These are phyloP conservation scores for Mechanitis mazaeus DNA, from an alignment of 2,888 invertebrate species.

Conservation along the genomic window DNA sequence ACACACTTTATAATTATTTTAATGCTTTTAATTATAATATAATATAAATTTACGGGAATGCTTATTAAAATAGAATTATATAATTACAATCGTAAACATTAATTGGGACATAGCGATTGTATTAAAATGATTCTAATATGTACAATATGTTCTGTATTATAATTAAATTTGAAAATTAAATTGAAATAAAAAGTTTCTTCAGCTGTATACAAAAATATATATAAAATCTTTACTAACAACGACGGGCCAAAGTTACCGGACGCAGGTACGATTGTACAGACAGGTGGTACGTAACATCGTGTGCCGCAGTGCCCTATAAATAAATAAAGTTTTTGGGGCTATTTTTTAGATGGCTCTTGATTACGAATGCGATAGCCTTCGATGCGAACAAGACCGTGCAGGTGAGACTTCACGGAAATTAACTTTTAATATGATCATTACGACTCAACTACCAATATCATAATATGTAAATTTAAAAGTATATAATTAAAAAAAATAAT, in stretches of 20 bases:
- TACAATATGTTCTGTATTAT: too few species aligned
- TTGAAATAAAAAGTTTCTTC: too few species aligned
- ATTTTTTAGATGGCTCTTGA: slow-evolving; percentile 5
- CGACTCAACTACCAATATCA: background rate
- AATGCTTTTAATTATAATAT: too few species aligned
- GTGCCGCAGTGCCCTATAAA: slow-evolving; percentile 2
- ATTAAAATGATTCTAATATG: too few species aligned
- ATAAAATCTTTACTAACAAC: background rate
- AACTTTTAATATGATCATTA: background rate
- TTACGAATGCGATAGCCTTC: slow-evolving; percentile 1
- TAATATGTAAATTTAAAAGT: too few species aligned
- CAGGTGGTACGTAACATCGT: slow-evolving; percentile 4
- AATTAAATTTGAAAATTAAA: too few species aligned
- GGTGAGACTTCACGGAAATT: background rate
- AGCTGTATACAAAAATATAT: background rate
- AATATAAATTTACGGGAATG: too few species aligned
- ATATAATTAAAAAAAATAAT: too few species aligned
- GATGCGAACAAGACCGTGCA: background rate
- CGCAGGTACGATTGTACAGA: slow-evolving; percentile 1
- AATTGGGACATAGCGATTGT: too few species aligned
- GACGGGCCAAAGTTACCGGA: background rate
- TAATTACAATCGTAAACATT: too few species aligned
- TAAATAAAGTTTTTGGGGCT: slow-evolving; percentile 3
- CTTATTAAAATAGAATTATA: too few species aligned
- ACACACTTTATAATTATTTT: too few species aligned